Conservation (phyloP, 2,797 vertebrate genomes). For the Rhinella marina region DNA sequence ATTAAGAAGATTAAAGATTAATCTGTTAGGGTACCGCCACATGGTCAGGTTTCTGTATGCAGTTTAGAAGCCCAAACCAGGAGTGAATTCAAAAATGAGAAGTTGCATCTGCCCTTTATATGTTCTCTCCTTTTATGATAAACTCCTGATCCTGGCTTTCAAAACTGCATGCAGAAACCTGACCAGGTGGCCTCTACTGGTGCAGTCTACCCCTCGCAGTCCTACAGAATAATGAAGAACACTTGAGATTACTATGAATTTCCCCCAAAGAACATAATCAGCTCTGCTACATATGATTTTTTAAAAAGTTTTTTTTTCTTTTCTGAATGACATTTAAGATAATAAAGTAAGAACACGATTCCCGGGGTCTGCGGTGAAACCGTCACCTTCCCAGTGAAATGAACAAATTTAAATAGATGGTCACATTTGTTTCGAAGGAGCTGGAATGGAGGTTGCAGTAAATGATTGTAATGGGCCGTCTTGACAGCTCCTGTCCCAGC, state of each 20-base stretch:
- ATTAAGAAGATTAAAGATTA: no score
- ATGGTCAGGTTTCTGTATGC: no score
- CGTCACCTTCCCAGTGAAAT: background rate
- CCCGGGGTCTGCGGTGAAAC: background rate
- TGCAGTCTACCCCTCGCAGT: background rate
- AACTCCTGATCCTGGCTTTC: no score
- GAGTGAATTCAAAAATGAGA: no score
- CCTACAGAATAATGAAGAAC: background rate
- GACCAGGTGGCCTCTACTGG: no score
- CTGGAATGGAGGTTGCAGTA: constrained; percentile 25
- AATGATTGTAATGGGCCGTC: constrained; percentile 21
- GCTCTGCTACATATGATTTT: background rate
- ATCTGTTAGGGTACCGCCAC: no score
- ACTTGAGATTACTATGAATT: background rate
- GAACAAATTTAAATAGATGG: constrained; percentile 32
- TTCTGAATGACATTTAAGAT: background rate
- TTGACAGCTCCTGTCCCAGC: constrained; percentile 30
- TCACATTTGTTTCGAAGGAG: constrained; percentile 18
- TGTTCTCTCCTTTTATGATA: no score
- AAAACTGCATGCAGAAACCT: no score
- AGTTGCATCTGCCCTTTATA: no score
- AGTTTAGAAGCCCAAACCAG: no score
- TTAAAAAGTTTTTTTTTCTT: background rate
- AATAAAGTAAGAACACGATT: background rate
- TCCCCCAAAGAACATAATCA: background rate